Percentiles rank a stretch among this genome's conserved stretches.
phyloP scores from a whole-genome alignment of 2,113 vertebrate genomes.

The Gobius niger region DNA sequence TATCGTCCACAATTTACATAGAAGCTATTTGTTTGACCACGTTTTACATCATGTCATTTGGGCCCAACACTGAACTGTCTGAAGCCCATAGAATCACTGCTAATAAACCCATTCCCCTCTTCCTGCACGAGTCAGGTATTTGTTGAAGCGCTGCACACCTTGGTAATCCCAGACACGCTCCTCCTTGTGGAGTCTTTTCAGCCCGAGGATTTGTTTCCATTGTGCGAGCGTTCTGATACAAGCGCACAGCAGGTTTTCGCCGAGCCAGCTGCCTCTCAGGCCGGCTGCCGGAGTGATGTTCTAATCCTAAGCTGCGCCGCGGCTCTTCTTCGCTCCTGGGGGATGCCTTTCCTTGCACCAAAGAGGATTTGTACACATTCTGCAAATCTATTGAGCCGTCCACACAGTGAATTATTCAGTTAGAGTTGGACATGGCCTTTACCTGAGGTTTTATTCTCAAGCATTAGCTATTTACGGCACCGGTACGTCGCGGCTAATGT shows the following conservation, averaged over 20 bases:
- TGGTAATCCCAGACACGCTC: background rate
- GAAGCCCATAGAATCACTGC: background rate
- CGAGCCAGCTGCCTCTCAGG: background rate
- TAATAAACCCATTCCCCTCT: background rate
- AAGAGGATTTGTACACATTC: too few relatives aligned
- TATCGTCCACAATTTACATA: too few relatives aligned
- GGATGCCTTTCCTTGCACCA: too few relatives aligned
- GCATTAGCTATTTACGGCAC: too few relatives aligned
- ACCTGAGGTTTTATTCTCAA: too few relatives aligned
- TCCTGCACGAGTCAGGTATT: background rate
- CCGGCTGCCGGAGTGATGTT: background rate
- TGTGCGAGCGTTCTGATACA: background rate
- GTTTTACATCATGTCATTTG: background rate
- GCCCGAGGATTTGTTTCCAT: background rate
- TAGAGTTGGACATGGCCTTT: too few relatives aligned
- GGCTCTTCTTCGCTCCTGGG: too few relatives aligned
- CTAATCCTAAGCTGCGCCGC: too few relatives aligned
- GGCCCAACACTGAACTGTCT: background rate
- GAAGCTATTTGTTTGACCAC: too few relatives aligned
- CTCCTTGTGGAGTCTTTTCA: background rate
- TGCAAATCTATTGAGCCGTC: too few relatives aligned
- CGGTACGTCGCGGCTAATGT: too few relatives aligned
- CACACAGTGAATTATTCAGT: too few relatives aligned
- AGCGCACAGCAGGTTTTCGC: background rate
- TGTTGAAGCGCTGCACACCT: background rate